These are phyloP conservation scores for Dolichotis patagonum DNA, from an alignment of 2,113 vertebrate species.

Conservation along the genomic window DNA sequence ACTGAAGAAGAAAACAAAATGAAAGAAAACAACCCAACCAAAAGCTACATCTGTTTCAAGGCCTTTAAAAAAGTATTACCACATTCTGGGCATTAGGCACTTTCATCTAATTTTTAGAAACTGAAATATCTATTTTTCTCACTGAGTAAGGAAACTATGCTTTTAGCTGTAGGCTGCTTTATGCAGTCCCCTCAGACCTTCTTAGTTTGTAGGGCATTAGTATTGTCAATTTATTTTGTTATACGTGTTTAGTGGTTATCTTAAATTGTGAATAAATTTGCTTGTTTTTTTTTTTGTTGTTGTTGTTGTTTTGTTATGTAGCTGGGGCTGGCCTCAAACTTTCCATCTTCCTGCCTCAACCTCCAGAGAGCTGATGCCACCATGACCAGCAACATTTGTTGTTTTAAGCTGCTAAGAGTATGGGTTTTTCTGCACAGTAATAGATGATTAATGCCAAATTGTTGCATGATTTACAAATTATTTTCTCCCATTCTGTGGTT, in stretches of 20 bases:
- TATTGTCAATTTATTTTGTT: not conserved
- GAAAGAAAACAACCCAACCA: not conserved
- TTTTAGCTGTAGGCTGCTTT: not conserved
- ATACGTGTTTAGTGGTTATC: not conserved
- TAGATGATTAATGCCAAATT: not conserved
- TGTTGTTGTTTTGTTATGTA: not conserved
- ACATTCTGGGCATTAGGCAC: not conserved
- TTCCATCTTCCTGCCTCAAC: not conserved
- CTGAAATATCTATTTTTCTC: not conserved
- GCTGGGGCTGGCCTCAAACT: not conserved
- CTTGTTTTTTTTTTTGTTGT: not conserved
- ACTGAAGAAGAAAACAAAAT: not conserved
- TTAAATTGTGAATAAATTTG: not conserved
- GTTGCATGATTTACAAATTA: not conserved
- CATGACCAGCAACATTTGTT: not conserved
- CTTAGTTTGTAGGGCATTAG: not conserved
- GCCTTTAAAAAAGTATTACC: not conserved
- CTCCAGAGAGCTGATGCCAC: not conserved
- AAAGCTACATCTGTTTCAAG: not conserved
- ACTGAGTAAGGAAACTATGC: not conserved
- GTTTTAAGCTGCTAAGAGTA: not conserved
- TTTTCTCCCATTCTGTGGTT: not conserved
- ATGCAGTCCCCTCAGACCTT: not conserved
- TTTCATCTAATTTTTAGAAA: not conserved
- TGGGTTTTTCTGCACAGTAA: not conserved